Conservation (phyloP, 1,140 invertebrate species). For the Harpegnathos saltator region DNA sequence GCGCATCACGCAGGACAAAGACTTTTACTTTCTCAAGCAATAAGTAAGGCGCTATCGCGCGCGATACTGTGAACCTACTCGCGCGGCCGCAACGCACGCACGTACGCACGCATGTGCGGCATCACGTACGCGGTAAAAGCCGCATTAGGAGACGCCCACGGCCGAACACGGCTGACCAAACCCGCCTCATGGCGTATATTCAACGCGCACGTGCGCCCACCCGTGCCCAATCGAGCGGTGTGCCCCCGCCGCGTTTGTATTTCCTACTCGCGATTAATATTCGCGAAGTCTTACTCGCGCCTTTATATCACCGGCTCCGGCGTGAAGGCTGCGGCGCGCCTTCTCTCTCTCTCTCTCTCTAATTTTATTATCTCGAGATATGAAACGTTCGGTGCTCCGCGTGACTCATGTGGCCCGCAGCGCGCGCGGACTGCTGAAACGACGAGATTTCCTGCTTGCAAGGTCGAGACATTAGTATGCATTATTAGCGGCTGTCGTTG, state of each 20-base stretch:
- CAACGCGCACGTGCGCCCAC: neutral
- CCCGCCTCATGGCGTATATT: neutral
- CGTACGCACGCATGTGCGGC: constrained; percentile 1
- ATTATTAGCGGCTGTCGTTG: constrained; percentile 20
- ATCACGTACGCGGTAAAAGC: neutral
- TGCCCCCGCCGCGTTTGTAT: neutral
- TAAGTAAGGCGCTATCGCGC: constrained; percentile 62
- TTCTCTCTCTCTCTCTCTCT: too few relatives aligned
- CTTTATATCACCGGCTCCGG: neutral
- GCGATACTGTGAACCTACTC: constrained; percentile 9
- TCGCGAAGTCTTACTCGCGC: constrained; percentile 7
- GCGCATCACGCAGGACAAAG: constrained; percentile 45
- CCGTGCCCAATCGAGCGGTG: neutral
- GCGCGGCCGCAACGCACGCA: too few relatives aligned
- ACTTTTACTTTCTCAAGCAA: constrained; percentile 80
- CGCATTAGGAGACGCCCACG: constrained; percentile 45
- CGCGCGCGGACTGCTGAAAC: neutral
- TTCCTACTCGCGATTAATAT: constrained; percentile 41
- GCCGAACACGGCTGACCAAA: constrained; percentile 15
- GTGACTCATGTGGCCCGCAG: constrained; percentile 31
- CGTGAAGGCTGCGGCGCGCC: too few relatives aligned
- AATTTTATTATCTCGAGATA: constrained; percentile 48
- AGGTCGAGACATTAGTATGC: constrained; percentile 7
- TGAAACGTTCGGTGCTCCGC: constrained; percentile 19
- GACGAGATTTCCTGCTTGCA: constrained; percentile 12